Evolutionary conservation across 1,140 invertebrate genomes (phyloP).

Genomic region (Leptopilina clavipes): DNA sequence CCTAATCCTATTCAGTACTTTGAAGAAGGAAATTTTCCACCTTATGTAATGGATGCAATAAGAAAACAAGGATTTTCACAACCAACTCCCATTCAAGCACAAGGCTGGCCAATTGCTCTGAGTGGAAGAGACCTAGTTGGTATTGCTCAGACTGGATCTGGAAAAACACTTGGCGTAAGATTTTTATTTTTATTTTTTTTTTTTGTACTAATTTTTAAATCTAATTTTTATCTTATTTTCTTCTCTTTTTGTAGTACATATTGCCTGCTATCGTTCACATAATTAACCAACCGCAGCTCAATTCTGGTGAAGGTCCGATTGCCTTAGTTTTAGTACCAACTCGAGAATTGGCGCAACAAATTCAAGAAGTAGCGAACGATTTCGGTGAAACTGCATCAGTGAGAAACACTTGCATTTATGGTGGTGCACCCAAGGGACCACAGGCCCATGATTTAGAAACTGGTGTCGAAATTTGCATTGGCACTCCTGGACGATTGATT

Average conservation of each 20-base stretch:
- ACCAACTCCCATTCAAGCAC: slow-evolving; percentile 81
- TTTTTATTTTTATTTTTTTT: slow-evolving; percentile 76
- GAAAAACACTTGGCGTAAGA: slow-evolving; percentile 82
- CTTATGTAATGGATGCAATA: slow-evolving; percentile 74
- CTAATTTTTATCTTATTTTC: background rate
- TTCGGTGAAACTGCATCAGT: slow-evolving; percentile 91
- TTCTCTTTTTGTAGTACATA: slow-evolving; percentile 78
- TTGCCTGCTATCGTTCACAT: slow-evolving; percentile 94
- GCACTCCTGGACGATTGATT: slow-evolving; percentile 96
- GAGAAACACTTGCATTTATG: slow-evolving; percentile 95
- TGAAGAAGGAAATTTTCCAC: slow-evolving; percentile 80
- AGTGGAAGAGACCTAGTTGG: slow-evolving; percentile 83
- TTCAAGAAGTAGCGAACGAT: slow-evolving; percentile 93
- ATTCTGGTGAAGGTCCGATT: slow-evolving; percentile 91
- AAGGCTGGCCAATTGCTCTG: slow-evolving; percentile 83
- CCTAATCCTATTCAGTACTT: slow-evolving; percentile 81
- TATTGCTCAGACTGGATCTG: slow-evolving; percentile 85
- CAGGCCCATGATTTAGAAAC: slow-evolving; percentile 91
- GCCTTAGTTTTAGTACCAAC: slow-evolving; percentile 95
- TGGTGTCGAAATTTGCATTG: slow-evolving; percentile 93
- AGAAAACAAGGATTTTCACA: slow-evolving; percentile 77
- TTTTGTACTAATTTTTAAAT: slow-evolving; percentile 19
- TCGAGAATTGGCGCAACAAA: slow-evolving; percentile 97
- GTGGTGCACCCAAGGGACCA: slow-evolving; percentile 95
- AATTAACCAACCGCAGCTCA: slow-evolving; percentile 88